Percentiles rank a stretch among this genome's conserved stretches.
These are phyloP conservation scores for Bolborhynchus lineola DNA, from an alignment of 2,113 vertebrate genomes.

Conservation along the genomic window DNA sequence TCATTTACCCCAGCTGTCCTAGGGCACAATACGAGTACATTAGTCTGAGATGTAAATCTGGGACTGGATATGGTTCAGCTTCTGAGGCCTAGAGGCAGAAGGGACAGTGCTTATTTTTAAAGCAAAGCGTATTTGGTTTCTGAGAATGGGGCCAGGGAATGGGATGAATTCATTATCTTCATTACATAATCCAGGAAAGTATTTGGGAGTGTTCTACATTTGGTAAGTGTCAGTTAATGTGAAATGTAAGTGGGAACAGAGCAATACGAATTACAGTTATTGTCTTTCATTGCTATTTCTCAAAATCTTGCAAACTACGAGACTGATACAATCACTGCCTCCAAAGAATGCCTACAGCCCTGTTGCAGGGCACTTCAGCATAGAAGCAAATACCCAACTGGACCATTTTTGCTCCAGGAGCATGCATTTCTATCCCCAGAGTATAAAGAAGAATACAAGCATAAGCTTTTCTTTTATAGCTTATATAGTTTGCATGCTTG, in stretches of 20 bases:
- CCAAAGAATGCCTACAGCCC: neutral
- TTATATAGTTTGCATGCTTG: neutral
- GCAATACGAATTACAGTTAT: neutral
- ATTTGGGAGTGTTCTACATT: conserved; percentile 51
- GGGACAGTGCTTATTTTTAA: conserved; percentile 15
- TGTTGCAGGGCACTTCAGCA: rapidly evolving
- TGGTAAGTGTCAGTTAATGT: conserved; percentile 24
- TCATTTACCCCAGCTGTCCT: conserved; percentile 30
- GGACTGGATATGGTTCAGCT: conserved; percentile 17
- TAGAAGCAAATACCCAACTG: neutral
- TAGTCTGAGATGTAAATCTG: conserved; percentile 34
- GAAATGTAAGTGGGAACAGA: conserved; percentile 31
- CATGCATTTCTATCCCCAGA: neutral
- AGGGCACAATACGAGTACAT: neutral
- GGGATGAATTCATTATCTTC: conserved; percentile 40
- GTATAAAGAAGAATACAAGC: neutral
- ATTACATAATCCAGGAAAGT: conserved; percentile 57
- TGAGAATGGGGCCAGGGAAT: conserved; percentile 45
- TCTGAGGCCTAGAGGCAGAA: conserved; percentile 36
- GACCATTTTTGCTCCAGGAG: neutral
- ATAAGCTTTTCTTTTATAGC: neutral
- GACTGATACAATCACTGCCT: neutral
- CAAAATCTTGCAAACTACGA: neutral
- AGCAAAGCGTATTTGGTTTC: conserved; percentile 56
- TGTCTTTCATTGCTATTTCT: neutral